Evolutionary conservation across 2,888 invertebrate species (phyloP).

Genomic region (Idaea biselata): DNA sequence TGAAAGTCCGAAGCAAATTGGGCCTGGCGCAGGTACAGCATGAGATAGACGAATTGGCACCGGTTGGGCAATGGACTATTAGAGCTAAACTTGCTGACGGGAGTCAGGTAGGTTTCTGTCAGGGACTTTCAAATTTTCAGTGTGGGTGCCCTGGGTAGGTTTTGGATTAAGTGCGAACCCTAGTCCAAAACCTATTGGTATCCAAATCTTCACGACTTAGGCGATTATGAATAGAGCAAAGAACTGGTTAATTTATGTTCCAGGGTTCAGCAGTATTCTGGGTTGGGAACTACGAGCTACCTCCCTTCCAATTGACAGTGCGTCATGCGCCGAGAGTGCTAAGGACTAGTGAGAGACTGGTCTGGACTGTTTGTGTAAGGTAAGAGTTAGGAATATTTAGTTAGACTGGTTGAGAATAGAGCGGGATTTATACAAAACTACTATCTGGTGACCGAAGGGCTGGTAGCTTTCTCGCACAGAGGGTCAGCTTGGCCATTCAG

Average conservation of each 20-base stretch:
- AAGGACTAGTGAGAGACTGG: conserved; percentile 61
- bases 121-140: too few relatives aligned
- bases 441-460: too few relatives aligned
- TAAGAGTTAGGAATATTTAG: conserved; percentile 37
- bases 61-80: conserved; percentile 58
- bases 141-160: too few relatives aligned
- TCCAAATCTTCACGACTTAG: not conserved
- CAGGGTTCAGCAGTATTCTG: conserved; percentile 66
- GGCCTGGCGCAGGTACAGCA: conserved; percentile 81
- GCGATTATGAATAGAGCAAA: not conserved
- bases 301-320: conserved; percentile 81
- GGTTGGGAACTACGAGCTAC: conserved; percentile 80
- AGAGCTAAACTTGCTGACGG: conserved; percentile 61
- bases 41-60: conserved; percentile 68
- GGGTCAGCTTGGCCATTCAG: too few relatives aligned
- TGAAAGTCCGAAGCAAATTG: conserved; percentile 77
- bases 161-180: too few relatives aligned
- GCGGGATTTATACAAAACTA: too few relatives aligned
- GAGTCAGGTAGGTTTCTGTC: conserved; percentile 48
- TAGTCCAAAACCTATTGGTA: too few relatives aligned
- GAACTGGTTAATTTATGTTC: conserved; percentile 4
- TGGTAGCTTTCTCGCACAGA: too few relatives aligned
- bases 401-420: too few relatives aligned
- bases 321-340: conserved; percentile 64
- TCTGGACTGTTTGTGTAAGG: conserved; percentile 81